Conservation (phyloP, 2,113 vertebrate species). For the Strix uralensis region DNA sequence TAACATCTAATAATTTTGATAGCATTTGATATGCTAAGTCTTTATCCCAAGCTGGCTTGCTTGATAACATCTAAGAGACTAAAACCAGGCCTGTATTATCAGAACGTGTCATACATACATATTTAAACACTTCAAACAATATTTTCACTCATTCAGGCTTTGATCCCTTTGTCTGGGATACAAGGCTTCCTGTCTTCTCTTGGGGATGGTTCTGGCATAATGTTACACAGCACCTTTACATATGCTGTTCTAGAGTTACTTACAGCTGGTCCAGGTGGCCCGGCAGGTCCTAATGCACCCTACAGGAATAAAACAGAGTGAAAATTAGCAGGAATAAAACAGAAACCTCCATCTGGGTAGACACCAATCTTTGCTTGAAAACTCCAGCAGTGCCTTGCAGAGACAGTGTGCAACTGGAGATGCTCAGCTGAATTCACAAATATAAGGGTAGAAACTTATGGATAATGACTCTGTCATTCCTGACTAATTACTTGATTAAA, state of each 20-base stretch:
- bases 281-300: constrained; percentile 87
- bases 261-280: constrained; percentile 88
- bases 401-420: not conserved
- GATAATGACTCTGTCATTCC: not conserved
- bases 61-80: not conserved
- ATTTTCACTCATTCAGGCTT: not conserved
- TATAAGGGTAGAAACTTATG: not conserved
- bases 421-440: not conserved
- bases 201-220: not conserved
- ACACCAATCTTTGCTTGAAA: not conserved
- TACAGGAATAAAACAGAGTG: constrained; percentile 47
- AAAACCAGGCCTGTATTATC: not conserved
- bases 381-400: not conserved
- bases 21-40: not conserved
- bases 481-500: not conserved
- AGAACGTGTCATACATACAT: not conserved
- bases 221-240: not conserved
- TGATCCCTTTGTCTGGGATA: not conserved
- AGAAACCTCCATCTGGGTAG: accelerated
- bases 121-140: not conserved
- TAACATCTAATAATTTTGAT: not conserved
- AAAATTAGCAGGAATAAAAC: not conserved
- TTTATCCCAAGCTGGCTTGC: not conserved
- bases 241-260: constrained; percentile 61
- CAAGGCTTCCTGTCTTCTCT: not conserved